phyloP scores from a whole-genome alignment of 2,113 vertebrate genomes.

The Talpa occidentalis region DNA sequence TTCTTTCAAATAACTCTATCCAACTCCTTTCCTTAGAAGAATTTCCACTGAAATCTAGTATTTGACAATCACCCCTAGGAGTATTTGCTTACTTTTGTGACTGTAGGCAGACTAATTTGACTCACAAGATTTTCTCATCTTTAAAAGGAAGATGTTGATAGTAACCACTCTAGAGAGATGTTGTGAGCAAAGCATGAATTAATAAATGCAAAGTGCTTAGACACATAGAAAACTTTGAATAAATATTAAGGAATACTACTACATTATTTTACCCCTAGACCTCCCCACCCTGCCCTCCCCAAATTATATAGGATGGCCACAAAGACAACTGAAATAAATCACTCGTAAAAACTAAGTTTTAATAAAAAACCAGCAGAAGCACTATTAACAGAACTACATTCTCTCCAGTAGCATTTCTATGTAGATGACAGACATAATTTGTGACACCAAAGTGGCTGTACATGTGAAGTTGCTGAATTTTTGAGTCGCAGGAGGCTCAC shows the following conservation, averaged over 20 bases:
- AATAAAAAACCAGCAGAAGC: neutral
- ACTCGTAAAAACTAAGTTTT: neutral
- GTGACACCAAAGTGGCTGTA: neutral
- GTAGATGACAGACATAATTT: neutral
- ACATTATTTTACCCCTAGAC: neutral
- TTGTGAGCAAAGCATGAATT: neutral
- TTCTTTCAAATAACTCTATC: neutral
- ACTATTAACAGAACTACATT: neutral
- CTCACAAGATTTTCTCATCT: neutral
- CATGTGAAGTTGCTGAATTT: neutral
- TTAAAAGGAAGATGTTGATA: neutral
- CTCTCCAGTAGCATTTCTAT: neutral
- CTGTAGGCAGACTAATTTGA: neutral
- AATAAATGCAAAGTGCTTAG: neutral
- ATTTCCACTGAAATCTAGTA: neutral
- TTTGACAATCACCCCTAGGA: neutral
- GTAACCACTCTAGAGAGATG: neutral
- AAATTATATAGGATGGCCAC: neutral
- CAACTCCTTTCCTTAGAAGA: neutral
- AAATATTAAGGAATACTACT: neutral
- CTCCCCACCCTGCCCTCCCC: accelerated
- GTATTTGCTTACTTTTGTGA: neutral
- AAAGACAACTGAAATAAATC: neutral
- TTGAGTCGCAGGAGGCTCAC: neutral
- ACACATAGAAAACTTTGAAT: neutral